Percentiles rank a stretch among this genome's conserved stretches.
Evolutionary conservation across 2,113 vertebrate genomes (phyloP).

Genomic region (Mohoua ochrocephala): DNA sequence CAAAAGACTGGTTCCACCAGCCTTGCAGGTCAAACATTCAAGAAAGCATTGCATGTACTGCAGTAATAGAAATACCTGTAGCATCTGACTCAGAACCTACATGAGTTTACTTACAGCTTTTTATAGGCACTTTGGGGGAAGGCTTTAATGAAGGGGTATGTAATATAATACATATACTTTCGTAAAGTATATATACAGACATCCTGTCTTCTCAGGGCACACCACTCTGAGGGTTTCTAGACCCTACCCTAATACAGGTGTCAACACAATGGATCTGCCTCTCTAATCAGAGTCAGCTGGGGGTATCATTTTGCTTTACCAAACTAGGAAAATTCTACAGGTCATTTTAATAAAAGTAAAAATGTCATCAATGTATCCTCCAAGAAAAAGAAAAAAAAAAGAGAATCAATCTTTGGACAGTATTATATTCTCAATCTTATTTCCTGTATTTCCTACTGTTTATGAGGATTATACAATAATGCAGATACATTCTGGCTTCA

Average conservation of each 20-base stretch:
- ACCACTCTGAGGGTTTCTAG: not conserved
- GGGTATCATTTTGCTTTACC: not conserved
- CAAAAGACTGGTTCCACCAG: not conserved
- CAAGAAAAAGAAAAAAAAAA: not conserved
- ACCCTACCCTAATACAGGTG: not conserved
- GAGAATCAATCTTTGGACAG: rapidly evolving
- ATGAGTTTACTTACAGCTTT: not conserved
- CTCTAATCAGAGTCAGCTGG: not conserved
- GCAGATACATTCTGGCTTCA: not conserved
- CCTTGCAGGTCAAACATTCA: not conserved
- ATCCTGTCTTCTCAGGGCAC: not conserved
- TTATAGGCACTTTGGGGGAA: not conserved
- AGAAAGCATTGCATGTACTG: not conserved
- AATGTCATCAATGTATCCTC: not conserved
- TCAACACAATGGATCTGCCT: not conserved
- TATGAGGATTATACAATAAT: not conserved
- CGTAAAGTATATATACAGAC: not conserved
- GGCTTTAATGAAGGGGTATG: not conserved
- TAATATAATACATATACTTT: not conserved
- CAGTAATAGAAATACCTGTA: not conserved
- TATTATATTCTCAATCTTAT: not conserved
- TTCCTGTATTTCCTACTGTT: not conserved
- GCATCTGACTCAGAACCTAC: not conserved
- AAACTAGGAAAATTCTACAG: not conserved
- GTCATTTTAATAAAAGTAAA: not conserved